A percentile compares a stretch with the other conserved stretches of the same genome.
These are phyloP conservation scores for Archilochus colubris DNA, from an alignment of 2,113 vertebrate species.

Conservation along the genomic window DNA sequence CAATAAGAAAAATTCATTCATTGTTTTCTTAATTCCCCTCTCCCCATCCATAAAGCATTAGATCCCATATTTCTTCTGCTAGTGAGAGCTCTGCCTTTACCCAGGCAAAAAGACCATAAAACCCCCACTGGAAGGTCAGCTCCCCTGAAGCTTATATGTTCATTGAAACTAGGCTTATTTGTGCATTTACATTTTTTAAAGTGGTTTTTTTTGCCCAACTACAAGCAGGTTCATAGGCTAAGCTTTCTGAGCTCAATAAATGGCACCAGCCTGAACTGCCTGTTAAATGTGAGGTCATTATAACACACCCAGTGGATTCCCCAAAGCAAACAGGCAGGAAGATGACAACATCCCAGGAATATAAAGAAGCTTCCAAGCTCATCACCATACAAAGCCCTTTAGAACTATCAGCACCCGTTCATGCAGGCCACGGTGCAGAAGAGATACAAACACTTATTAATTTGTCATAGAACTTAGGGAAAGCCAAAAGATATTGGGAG, in stretches of 20 bases:
- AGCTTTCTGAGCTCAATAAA: not conserved
- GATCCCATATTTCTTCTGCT: not conserved
- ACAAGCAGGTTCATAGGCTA: not conserved
- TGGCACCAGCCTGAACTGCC: not conserved
- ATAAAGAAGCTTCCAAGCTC: constrained; percentile 18
- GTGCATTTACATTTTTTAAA: not conserved
- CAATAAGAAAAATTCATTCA: not conserved
- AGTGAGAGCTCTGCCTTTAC: not conserved
- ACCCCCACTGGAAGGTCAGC: not conserved
- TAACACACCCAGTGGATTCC: not conserved
- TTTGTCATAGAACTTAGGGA: constrained; percentile 3
- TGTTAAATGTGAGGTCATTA: not conserved
- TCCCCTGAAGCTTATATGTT: not conserved
- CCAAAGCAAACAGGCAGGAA: constrained; percentile 12
- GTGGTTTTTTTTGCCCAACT: not conserved
- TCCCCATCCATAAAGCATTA: fast-evolving
- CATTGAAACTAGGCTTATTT: not conserved
- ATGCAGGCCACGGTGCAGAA: not conserved
- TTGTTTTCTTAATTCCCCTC: not conserved
- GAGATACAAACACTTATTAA: not conserved
- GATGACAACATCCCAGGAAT: constrained; percentile 2
- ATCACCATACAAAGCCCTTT: not conserved
- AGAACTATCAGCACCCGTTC: not conserved
- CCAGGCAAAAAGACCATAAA: not conserved
- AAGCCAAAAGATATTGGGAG: not conserved